Evolutionary conservation across 2,888 invertebrate species (phyloP), one percentile per base, ranked within the genome.

Genomic region (Oithona nana): DNA sequence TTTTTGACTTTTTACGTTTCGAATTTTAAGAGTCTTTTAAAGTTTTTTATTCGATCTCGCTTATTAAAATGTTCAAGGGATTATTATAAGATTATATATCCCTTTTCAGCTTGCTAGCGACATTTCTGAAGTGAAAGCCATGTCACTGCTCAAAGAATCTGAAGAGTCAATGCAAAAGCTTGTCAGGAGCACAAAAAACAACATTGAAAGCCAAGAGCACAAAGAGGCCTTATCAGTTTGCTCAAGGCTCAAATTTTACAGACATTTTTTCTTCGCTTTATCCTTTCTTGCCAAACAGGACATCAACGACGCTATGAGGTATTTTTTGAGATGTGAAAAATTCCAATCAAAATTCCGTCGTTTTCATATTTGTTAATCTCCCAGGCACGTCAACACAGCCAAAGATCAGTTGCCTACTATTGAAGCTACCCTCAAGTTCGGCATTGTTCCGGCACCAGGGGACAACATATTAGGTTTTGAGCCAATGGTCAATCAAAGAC

Each of bases 401-500:
- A 39, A 16, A 39, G 39, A 39, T 39, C 39, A 39, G 16, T 16
- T 39, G 39, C 16, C 39, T 39, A 39, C 39, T 16, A 39, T 39
- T 16, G 16, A 39, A 11, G 6, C 39, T 39, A 39, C 39, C 39
- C 39, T 39, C 16, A 39, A 39, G 39, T 39, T 39, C 16, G 39
- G 39, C 8, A 16, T 39, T 39, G 39, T 11, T 11, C 39, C 39
- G 6, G 8, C 6, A 39, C 39, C 6, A 16, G 39, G 39, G 8
- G 39, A 39, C 6, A 39, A 39, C 16, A 16, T 39, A 11, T 71
- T 80, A 89, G 60, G 83, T 84, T 97, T 97, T 75, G 93, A 95
- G 71, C 92, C 94, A 2, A 83, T 92, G 73, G 86, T 94, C 54
- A 97, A 97, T 76, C 94, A 94, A 74, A 81, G 93, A 52, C 78